Conservation (phyloP, 2,888 invertebrate genomes). For the Torymus aiolomorphi region DNA sequence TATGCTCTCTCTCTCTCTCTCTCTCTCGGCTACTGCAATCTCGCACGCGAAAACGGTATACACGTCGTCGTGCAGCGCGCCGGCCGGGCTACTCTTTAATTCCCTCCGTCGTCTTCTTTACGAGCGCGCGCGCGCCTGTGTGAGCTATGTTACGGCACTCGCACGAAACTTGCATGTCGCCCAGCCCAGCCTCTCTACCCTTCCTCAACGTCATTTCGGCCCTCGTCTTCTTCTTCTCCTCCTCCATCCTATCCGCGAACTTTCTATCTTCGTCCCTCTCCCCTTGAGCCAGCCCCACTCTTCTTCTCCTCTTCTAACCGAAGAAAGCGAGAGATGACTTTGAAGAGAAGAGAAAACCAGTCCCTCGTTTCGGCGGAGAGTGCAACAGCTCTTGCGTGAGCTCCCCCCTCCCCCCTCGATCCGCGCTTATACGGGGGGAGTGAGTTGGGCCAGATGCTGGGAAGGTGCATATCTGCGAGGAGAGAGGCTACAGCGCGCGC, state of each 20-base stretch:
- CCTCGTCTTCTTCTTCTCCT: conserved; percentile 12
- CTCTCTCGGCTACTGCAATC: conserved; percentile 16
- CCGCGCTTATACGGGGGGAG: too few species aligned
- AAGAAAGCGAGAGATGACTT: conserved; percentile 3
- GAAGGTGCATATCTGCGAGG: not conserved
- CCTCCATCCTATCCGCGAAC: conserved; percentile 5
- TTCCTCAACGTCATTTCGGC: not conserved
- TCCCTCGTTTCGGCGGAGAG: not conserved
- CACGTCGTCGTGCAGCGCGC: not conserved
- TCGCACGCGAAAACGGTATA: conserved; percentile 33
- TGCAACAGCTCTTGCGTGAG: conserved; percentile 5
- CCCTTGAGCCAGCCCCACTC: not conserved
- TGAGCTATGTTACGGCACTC: conserved; percentile 53
- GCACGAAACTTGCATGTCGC: conserved; percentile 47
- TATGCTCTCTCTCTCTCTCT: not conserved
- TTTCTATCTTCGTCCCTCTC: conserved; percentile 19
- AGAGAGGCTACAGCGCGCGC: not conserved
- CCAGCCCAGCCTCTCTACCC: not conserved
- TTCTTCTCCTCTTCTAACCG: conserved; percentile 25
- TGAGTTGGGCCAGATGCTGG: too few species aligned
- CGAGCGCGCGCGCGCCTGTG: conserved; percentile 16
- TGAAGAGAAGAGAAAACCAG: conserved; percentile 8
- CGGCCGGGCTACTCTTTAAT: conserved; percentile 45
- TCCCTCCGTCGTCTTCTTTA: conserved; percentile 35
- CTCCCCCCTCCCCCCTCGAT: too few species aligned